phyloP scores from a whole-genome alignment of 2,113 vertebrate genomes.

The Bubalus kerabau region DNA sequence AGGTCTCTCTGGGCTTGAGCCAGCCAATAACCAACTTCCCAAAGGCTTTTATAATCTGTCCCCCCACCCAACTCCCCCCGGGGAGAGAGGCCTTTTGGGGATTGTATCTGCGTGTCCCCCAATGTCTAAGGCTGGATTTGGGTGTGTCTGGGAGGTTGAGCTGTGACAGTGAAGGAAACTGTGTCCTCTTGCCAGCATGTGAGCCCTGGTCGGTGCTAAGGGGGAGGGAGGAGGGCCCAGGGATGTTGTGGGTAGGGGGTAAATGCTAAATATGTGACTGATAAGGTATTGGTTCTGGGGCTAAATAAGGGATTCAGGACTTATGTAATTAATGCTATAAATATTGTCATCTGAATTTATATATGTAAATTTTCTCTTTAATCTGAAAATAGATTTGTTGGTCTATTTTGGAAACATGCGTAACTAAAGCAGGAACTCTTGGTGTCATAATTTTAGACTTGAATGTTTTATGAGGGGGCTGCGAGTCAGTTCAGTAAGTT shows the following conservation, averaged over 20 bases:
- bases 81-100: background rate
- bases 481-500: background rate
- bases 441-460: slow-evolving; percentile 32
- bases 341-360: slow-evolving; percentile 66
- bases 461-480: background rate
- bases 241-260: background rate
- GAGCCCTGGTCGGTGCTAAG: slow-evolving; percentile 21
- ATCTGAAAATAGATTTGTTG: slow-evolving; percentile 68
- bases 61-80: background rate
- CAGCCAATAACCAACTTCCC: slow-evolving; percentile 17
- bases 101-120: background rate
- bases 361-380: slow-evolving; percentile 61
- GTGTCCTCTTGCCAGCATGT: slow-evolving; percentile 58
- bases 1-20: background rate
- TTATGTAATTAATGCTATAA: slow-evolving; percentile 75
- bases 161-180: slow-evolving; percentile 66
- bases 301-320: slow-evolving; percentile 64
- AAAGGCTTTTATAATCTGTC: background rate
- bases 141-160: slow-evolving; percentile 68
- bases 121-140: slow-evolving; percentile 43
- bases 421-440: slow-evolving; percentile 3
- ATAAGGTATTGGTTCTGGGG: slow-evolving; percentile 55
- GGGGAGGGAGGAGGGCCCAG: background rate
- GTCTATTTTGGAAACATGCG: slow-evolving; percentile 44
- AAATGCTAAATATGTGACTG: slow-evolving; percentile 47